A percentile compares a stretch with the other conserved stretches of the same genome.
Evolutionary conservation across 1,140 invertebrate species (phyloP).

Genomic region (Geopemphigus sp.): DNA sequence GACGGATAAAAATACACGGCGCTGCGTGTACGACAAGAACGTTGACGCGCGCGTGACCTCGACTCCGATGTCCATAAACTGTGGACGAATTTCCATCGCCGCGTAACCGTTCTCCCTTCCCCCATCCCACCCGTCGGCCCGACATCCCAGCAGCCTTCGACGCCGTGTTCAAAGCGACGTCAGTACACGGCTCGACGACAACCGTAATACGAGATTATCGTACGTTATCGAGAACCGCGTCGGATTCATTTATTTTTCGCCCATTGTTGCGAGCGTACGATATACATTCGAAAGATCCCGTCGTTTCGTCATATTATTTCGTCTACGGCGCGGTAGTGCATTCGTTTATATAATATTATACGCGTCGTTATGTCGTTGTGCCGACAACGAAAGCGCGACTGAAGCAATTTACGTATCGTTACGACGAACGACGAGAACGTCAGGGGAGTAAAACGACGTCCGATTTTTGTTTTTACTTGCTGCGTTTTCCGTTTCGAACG

Average conservation of each 20-base stretch:
- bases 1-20: neutral
- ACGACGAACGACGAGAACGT: neutral
- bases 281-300: neutral
- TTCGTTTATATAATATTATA: neutral
- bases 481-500: neutral
- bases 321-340: neutral
- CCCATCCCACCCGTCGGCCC: no score
- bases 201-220: neutral
- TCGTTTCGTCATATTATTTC: neutral
- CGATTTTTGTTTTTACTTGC: no score
- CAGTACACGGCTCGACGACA: neutral
- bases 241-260: neutral
- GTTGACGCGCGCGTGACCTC: neutral
- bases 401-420: neutral
- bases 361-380: neutral
- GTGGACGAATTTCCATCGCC: neutral
- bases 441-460: constrained; percentile 22
- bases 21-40: no score
- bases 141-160: constrained; percentile 3
- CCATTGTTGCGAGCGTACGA: neutral
- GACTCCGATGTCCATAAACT: neutral
- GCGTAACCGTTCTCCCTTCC: neutral
- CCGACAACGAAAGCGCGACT: neutral
- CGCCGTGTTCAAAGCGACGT: neutral
- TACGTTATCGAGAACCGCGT: neutral